Conservation (phyloP, 2,113 vertebrate genomes). For the Cyprinus carpio region DNA sequence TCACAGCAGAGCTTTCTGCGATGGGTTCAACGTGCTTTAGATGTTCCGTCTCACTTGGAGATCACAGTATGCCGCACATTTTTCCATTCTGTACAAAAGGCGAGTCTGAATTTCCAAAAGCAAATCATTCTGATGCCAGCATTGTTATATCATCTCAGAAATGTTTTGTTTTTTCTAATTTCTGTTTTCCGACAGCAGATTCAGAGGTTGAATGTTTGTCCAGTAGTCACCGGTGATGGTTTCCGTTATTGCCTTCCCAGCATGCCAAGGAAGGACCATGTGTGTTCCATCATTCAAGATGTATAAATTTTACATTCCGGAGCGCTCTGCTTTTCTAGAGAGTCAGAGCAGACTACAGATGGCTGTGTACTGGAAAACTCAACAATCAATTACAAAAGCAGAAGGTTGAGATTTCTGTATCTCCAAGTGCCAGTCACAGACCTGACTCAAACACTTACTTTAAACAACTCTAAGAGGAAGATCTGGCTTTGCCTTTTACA, state of each 20-base stretch:
- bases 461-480: not conserved
- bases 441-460: not conserved
- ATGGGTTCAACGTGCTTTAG: constrained; percentile 20
- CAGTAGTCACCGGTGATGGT: not conserved
- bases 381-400: constrained; percentile 33
- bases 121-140: not conserved
- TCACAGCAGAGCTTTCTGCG: not conserved
- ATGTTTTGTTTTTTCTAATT: not conserved
- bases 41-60: constrained; percentile 22
- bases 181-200: not conserved
- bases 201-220: constrained; percentile 19
- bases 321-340: constrained; percentile 19
- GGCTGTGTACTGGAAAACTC: constrained; percentile 21
- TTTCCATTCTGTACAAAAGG: constrained; percentile 10
- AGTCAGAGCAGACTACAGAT: constrained; percentile 24
- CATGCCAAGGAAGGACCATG: constrained; percentile 17
- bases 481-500: not conserved
- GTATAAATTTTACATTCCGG: constrained; percentile 36
- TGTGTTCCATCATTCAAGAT: constrained; percentile 20
- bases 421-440: constrained; percentile 13
- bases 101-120: constrained; percentile 9
- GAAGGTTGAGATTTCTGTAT: constrained; percentile 9
- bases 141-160: not conserved
- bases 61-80: constrained; percentile 2
- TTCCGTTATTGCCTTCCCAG: not conserved